phyloP scores from a whole-genome alignment of 2,113 vertebrate genomes.

The Zapus hudsonius region DNA sequence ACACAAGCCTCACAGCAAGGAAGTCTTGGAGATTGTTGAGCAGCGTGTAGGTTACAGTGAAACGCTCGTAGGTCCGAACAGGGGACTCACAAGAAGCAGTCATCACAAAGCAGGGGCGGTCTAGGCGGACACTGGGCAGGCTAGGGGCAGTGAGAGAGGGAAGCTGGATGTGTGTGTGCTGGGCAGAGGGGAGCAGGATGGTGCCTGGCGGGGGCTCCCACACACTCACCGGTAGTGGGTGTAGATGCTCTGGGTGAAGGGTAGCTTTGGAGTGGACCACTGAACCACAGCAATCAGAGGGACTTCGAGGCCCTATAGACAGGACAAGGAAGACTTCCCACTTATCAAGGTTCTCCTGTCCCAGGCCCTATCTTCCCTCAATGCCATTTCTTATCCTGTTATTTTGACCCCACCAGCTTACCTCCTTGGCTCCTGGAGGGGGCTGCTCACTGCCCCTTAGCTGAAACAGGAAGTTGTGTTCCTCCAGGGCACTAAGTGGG shows the following conservation, averaged over 20 bases:
- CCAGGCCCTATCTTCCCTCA: neutral
- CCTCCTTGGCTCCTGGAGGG: constrained; percentile 89
- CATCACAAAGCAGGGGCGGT: constrained; percentile 94
- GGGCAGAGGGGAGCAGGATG: neutral
- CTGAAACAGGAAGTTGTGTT: constrained; percentile 94
- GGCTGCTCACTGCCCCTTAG: constrained; percentile 88
- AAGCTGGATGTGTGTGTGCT: neutral
- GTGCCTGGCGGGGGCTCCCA: neutral
- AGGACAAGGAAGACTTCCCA: neutral
- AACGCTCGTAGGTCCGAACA: constrained; percentile 88
- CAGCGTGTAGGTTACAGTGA: constrained; percentile 94
- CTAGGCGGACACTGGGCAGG: constrained; percentile 93
- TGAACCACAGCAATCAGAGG: constrained; percentile 93
- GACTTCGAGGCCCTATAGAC: constrained; percentile 92
- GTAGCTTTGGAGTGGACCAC: constrained; percentile 96
- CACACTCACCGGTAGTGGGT: constrained; percentile 92
- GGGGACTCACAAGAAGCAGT: constrained; percentile 93
- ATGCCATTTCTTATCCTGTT: neutral
- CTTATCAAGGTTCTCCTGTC: neutral
- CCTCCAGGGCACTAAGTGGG: constrained; percentile 90
- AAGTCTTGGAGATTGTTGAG: constrained; percentile 98
- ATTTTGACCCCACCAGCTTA: constrained; percentile 66
- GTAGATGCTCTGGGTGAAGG: constrained; percentile 94
- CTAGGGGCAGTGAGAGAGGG: constrained; percentile 74
- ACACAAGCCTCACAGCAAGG: constrained; percentile 94